These are phyloP conservation scores for Hemicrepidius hirtus DNA, from an alignment of 2,888 invertebrate species.

Conservation along the genomic window DNA sequence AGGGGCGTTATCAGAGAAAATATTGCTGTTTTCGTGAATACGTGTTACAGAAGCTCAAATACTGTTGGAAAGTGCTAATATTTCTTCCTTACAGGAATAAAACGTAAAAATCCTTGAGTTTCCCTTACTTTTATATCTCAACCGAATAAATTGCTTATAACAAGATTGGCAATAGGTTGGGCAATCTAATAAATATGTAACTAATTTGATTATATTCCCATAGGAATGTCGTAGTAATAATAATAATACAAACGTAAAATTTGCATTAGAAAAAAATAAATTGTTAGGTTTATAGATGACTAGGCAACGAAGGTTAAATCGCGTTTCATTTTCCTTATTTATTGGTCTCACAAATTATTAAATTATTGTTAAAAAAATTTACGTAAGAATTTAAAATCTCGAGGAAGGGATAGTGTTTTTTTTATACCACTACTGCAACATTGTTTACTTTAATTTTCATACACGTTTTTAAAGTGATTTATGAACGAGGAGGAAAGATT, in stretches of 20 bases:
- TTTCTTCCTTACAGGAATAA: no score
- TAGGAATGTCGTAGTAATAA: conserved; percentile 2
- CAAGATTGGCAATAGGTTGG: background rate
- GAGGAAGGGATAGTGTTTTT: background rate
- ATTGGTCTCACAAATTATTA: background rate
- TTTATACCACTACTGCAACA: no score
- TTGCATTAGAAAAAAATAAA: conserved; percentile 14
- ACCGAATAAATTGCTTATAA: conserved; percentile 5
- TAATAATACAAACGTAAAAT: background rate
- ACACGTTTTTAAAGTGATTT: background rate
- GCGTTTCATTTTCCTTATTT: background rate
- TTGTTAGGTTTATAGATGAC: conserved; percentile 3
- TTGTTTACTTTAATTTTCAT: background rate
- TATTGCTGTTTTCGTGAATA: conserved; percentile 5
- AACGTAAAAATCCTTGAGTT: no score
- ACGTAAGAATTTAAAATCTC: background rate
- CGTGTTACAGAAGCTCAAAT: background rate
- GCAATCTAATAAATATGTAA: conserved; percentile 10
- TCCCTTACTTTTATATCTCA: background rate
- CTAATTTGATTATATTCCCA: conserved; percentile 3
- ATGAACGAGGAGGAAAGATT: background rate
- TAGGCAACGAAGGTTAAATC: background rate
- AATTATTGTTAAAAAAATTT: background rate
- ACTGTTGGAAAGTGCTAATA: no score
- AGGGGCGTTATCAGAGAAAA: conserved; percentile 14